Evolutionary conservation across 2,113 vertebrate species (phyloP).

Genomic region (Macrotis lagotis): DNA sequence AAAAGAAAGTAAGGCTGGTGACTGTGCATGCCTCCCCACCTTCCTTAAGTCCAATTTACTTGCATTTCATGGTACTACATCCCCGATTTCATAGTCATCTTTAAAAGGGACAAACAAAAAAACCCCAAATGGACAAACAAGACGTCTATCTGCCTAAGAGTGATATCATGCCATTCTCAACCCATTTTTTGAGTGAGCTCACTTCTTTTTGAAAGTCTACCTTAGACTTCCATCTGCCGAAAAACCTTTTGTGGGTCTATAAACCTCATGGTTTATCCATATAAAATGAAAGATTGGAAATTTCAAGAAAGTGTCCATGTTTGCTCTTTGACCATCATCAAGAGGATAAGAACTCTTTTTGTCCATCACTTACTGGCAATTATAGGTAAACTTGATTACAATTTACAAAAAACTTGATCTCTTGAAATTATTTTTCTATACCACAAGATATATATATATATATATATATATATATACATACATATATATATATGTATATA

Average conservation of each 20-base stretch:
- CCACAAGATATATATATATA: not conserved
- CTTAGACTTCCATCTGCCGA: not conserved
- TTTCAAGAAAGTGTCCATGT: not conserved
- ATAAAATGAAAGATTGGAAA: too few relatives aligned
- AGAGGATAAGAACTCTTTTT: not conserved
- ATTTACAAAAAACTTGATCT: not conserved
- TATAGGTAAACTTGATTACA: not conserved
- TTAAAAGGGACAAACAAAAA: too few relatives aligned
- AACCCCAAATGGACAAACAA: too few relatives aligned
- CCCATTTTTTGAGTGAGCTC: not conserved
- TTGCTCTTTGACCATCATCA: not conserved
- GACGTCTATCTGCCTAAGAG: too few relatives aligned
- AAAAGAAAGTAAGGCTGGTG: too few relatives aligned
- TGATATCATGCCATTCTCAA: not conserved
- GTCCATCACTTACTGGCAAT: not conserved
- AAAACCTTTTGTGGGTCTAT: not conserved
- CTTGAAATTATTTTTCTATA: not conserved
- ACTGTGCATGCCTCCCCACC: too few relatives aligned
- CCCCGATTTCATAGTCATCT: too few relatives aligned
- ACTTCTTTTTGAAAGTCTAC: not conserved
- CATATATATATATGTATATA: too few relatives aligned
- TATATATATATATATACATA: too few relatives aligned
- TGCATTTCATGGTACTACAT: too few relatives aligned
- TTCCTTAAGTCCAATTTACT: too few relatives aligned
- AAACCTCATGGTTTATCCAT: too few relatives aligned